Evolutionary conservation across 2,113 vertebrate species (phyloP).

Genomic region (Notarius quadriscutis): DNA sequence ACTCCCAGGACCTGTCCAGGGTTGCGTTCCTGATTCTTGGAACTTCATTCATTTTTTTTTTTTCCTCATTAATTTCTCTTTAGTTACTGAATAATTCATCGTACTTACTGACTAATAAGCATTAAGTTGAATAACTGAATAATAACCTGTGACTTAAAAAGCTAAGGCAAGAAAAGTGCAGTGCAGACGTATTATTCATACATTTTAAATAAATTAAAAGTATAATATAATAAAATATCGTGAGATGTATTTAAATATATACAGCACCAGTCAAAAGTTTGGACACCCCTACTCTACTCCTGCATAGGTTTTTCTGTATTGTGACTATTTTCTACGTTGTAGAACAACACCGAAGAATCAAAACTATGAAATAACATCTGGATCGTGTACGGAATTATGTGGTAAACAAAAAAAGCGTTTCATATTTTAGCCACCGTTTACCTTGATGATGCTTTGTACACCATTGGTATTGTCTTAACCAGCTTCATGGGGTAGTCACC

Average conservation of each 20-base stretch:
- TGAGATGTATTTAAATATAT: not conserved
- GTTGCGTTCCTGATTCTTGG: not conserved
- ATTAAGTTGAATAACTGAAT: not conserved
- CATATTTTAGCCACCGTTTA: too few species aligned
- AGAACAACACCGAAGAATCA: too few species aligned
- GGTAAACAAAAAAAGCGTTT: too few species aligned
- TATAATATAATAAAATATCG: not conserved
- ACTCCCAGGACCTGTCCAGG: slow-evolving; percentile 8
- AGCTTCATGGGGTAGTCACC: too few species aligned
- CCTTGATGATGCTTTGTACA: too few species aligned
- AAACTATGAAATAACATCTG: too few species aligned
- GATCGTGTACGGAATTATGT: too few species aligned
- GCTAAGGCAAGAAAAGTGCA: not conserved
- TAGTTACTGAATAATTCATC: slow-evolving; percentile 5
- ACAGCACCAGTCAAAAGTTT: too few species aligned
- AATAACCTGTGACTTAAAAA: not conserved
- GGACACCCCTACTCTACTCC: too few species aligned
- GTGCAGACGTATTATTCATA: not conserved
- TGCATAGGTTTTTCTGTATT: too few species aligned
- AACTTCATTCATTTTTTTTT: not conserved
- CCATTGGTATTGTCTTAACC: too few species aligned
- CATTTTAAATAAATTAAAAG: not conserved
- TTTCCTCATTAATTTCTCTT: not conserved
- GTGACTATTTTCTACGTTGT: too few species aligned
- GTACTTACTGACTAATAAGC: not conserved